These are phyloP conservation scores for Ypsolopha scabrella DNA, from an alignment of 2,888 invertebrate genomes.

Conservation along the genomic window DNA sequence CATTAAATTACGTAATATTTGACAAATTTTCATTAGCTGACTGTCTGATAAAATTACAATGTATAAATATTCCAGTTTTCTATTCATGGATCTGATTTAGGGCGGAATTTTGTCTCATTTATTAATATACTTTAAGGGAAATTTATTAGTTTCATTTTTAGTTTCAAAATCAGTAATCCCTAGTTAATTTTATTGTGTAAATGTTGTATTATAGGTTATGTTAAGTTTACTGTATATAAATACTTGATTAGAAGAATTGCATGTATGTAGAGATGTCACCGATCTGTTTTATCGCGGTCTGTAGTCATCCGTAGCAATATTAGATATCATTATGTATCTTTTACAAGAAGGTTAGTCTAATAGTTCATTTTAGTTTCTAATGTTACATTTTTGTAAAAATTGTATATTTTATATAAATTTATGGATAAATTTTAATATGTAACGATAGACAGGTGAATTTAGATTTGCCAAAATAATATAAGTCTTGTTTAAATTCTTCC, in stretches of 20 bases:
- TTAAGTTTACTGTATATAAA: conserved; percentile 50
- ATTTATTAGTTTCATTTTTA: background rate
- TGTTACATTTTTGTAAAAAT: conserved; percentile 61
- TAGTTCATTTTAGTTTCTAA: conserved; percentile 39
- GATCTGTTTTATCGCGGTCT: conserved; percentile 25
- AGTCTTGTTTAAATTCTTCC: conserved; percentile 61
- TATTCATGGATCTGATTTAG: conserved; percentile 26
- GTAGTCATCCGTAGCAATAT: conserved; percentile 42
- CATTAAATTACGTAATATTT: no score
- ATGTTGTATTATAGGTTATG: conserved; percentile 51
- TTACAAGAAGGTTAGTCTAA: conserved; percentile 39
- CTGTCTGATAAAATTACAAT: no score
- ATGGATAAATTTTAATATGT: conserved; percentile 43
- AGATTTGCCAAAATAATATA: conserved; percentile 65
- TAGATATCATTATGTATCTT: conserved; percentile 51
- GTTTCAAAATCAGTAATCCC: conserved; percentile 2
- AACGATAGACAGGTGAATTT: conserved; percentile 57
- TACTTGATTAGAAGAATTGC: conserved; percentile 31
- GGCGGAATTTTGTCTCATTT: conserved; percentile 21
- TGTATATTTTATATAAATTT: conserved; percentile 65
- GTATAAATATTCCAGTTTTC: no score
- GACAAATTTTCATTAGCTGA: no score
- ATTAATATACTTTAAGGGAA: conserved; percentile 29
- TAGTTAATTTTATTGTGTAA: background rate
- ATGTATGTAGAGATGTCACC: conserved; percentile 40